Base-by-base conservation (phyloP, 2,113 vertebrate genomes). In the Gadus chalcogrammus region DNA sequence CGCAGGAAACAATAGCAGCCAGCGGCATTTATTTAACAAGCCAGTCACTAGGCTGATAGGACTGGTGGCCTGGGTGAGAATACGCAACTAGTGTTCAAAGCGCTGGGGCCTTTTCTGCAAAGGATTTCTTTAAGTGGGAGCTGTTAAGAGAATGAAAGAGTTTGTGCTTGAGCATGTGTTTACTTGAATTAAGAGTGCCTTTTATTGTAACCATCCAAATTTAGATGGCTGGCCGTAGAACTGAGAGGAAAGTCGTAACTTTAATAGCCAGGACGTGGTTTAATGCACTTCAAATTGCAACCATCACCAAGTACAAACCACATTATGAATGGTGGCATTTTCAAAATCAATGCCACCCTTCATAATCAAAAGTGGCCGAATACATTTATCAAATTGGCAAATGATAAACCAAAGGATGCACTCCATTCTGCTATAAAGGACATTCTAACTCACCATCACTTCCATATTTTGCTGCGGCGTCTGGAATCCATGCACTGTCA, bases 401-500 rank as follows among this genome's bases (percentile, higher is more conserved):
- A 68, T 48, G 64, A 42, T 73, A 68, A 68, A 27, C 8, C 28
- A 75, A 81, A 72, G 61, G 7, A 52, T 20, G 3, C 9, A 15
- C 60, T 67, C 35, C 69, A 22, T 27, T 13, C 55, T 68, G 1
- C 61, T 42, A 28, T 13, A 31, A 77, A 48, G 42, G 8, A 12
- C 42, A 7, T 62, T 24, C 15, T 27, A 42, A 90, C 95, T 95
- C 90, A 99, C 97, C 96, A 99, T 98, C 67, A 96, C 95, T 70
- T 98, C 97, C 88, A 91, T 82, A 77, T 91, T 97, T 82, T 94
- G 93, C 17, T 96, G 95, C 64, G 97, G 96, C 74, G 98, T 95
- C 77, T 93, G 89, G 91, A 99, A 98, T 61, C 97, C 97, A 79
- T 99, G 94, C 31, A 99, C 96, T 0, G 97, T 99, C 83, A 99